Percentiles rank a stretch among this genome's conserved stretches.
These are phyloP conservation scores for Holocentrus rufus DNA, from an alignment of 2,797 vertebrate species.

Conservation along the genomic window DNA sequence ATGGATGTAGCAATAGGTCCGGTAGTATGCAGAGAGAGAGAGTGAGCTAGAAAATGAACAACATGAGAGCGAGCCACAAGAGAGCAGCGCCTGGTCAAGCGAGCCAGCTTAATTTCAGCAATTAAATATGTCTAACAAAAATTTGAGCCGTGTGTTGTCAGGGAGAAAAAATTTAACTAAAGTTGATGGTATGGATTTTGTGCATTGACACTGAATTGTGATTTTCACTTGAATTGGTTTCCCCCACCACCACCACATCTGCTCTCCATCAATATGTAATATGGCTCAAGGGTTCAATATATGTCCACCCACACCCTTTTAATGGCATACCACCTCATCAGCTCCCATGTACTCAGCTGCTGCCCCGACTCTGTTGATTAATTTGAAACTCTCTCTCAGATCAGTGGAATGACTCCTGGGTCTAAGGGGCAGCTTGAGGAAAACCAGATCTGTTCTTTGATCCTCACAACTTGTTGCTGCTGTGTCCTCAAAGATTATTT, in stretches of 20 bases:
- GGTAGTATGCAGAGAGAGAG: too few species aligned
- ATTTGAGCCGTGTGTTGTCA: neutral
- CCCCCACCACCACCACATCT: neutral
- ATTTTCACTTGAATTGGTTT: too few species aligned
- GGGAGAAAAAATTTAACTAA: neutral
- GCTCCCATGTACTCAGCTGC: constrained; percentile 28
- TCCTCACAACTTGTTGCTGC: constrained; percentile 42
- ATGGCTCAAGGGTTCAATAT: constrained; percentile 28
- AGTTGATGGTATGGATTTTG: constrained; percentile 1
- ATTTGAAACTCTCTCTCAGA: constrained; percentile 48
- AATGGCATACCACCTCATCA: constrained; percentile 13
- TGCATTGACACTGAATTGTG: neutral
- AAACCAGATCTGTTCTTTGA: constrained; percentile 59
- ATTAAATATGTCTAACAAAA: neutral
- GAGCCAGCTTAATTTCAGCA: constrained; percentile 4
- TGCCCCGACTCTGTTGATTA: constrained; percentile 45
- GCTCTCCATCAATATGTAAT: constrained; percentile 33
- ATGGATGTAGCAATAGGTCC: too few species aligned
- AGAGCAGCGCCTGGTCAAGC: too few species aligned
- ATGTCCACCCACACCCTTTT: constrained; percentile 6
- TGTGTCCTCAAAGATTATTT: constrained; percentile 51
- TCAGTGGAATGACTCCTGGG: constrained; percentile 36
- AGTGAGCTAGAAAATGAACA: too few species aligned
- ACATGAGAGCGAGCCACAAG: too few species aligned
- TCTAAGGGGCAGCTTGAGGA: constrained; percentile 32